Evolutionary conservation across 23 tunicate species (phyloP), one percentile per base, ranked within the genome.

Genomic region (Ascidia mentula): DNA sequence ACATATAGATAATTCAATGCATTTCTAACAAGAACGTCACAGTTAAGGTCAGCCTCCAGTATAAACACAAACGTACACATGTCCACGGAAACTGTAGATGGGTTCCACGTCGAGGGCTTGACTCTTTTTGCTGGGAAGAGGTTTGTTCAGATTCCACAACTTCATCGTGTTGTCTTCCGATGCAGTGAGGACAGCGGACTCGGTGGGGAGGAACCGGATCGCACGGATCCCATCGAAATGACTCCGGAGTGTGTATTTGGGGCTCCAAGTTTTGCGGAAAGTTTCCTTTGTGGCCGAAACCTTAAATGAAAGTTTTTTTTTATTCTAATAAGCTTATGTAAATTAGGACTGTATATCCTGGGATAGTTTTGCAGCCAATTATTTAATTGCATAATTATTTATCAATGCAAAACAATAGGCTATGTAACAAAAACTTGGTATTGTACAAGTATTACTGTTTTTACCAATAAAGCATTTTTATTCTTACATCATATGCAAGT

Each of bases 211-310:
- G 70, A 95, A 95, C 61, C 79, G 72, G 59, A 95, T 77, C 0
- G 81, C 91, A 8, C 99, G 89, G 70, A 95, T 88, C 38, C 96
- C 99, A 79, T 95, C 99, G 59, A 95, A 90, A 60, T 95, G 99
- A 37, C 96, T 90, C 38, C 90, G 89, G 38, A 89, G 76, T 20
- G 99, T 90, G 80, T 74, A 95, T 79, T 90, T 95, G 18, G 91
- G 96, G 17, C 73, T 78, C 96, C 96, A 95, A 34, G 96, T 90
- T 39, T 89, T 82, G 18, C 96, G 82, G 78, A 76, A 90, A 5
- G 82, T 40, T 33, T 92, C 97, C 73, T 92, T 92, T 0, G 82
- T 79, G 9, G 85, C 79, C 0, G 91, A 74, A 20, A 91, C 82
- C 97, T 91, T 79, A 20, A 4, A 33, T 38, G 9, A 3, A 6